phyloP scores from a whole-genome alignment of 2,888 invertebrate genomes.

The Sphaerophoria taeniata region DNA sequence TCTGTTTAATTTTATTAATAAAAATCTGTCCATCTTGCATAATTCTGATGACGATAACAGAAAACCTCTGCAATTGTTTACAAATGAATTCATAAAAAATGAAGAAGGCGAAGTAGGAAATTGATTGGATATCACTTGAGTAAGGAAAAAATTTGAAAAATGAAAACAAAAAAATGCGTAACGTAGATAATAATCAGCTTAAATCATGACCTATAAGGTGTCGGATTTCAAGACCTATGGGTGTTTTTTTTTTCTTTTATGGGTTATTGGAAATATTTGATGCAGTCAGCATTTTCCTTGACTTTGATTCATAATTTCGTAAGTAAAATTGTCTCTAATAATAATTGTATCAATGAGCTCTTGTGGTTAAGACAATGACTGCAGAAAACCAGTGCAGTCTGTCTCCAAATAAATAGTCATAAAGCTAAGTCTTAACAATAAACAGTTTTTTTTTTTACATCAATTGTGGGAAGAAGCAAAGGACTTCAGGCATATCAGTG shows the following conservation, averaged over 20 bases:
- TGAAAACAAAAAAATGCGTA: conserved; percentile 51
- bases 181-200: conserved; percentile 59
- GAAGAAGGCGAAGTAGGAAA: not conserved
- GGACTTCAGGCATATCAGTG: too few relatives aligned
- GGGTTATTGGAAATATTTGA: not conserved
- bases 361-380: too few relatives aligned
- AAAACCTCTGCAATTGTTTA: conserved; percentile 33
- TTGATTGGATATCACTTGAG: conserved; percentile 21
- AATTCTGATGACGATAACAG: conserved; percentile 53
- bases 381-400: too few relatives aligned
- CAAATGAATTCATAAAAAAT: conserved; percentile 5
- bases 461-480: too few relatives aligned
- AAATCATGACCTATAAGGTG: conserved; percentile 49
- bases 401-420: too few relatives aligned
- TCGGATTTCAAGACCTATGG: conserved; percentile 27
- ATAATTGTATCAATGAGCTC: too few relatives aligned
- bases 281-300: not conserved
- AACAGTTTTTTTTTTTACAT: too few relatives aligned
- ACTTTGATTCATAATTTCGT: conserved; percentile 14
- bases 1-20: conserved; percentile 20
- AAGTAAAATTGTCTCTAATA: not conserved
- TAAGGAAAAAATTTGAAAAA: not conserved
- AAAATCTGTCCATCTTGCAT: conserved; percentile 40
- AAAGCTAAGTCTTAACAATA: too few relatives aligned
- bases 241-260: conserved; percentile 4